Conservation (phyloP, 2,888 invertebrate species). For the Hermaeophaga mercurialis region DNA sequence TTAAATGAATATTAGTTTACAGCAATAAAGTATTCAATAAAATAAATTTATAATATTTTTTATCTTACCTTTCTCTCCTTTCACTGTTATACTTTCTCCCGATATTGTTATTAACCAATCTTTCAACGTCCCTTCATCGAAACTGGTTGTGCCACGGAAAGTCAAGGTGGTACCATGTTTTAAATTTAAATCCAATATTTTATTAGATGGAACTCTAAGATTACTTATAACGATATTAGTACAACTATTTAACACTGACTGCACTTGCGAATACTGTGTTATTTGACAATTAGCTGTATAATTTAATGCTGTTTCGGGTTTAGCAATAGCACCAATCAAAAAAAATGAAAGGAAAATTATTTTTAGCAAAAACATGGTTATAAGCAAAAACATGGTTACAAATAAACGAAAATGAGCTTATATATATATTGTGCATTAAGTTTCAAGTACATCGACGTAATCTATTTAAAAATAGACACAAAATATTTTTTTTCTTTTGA, state of each 20-base stretch:
- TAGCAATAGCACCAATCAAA: not conserved
- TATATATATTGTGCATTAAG: no score
- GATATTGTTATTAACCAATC: conserved; percentile 18
- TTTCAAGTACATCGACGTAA: no score
- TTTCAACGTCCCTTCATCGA: conserved; percentile 19
- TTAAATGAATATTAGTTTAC: not conserved
- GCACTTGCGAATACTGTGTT: conserved; percentile 16
- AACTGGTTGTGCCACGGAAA: conserved; percentile 22
- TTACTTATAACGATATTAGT: conserved; percentile 16
- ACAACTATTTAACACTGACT: conserved; percentile 15
- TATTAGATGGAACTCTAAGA: conserved; percentile 24
- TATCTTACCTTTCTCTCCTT: conserved; percentile 12
- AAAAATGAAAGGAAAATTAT: not conserved
- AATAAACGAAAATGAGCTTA: no score
- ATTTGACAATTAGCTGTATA: conserved; percentile 8
- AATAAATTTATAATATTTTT: no score
- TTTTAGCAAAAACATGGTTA: not conserved
- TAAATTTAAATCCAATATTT: conserved; percentile 16
- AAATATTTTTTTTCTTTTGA: no score
- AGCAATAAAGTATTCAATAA: no score
- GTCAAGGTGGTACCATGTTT: conserved; percentile 17
- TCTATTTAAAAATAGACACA: no score
- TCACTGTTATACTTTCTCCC: conserved; percentile 5
- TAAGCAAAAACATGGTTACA: no score
- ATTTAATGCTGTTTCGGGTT: not conserved